Evolutionary conservation across 2,113 vertebrate genomes (phyloP), one percentile per base, ranked within the genome.

Genomic region (Thunnus maccoyii): DNA sequence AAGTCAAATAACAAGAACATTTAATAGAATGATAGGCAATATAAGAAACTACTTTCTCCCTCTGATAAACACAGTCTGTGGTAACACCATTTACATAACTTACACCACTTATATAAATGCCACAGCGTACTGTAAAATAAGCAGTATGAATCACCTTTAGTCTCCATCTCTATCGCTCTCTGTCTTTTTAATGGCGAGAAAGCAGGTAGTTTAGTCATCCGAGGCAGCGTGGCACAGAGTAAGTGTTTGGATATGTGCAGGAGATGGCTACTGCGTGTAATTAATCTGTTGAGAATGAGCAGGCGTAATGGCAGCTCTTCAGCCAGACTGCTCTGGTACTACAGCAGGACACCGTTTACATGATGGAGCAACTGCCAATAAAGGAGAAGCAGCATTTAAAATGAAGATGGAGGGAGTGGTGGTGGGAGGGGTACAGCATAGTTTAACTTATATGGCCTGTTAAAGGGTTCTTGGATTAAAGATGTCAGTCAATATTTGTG

Each of bases 111-210:
- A 36, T 60, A 76, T 65, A 77, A 76, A 63, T 60, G 52, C 52
- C 68, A 80, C 36, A 5, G 11, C 17, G 1, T 62, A 57, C 52
- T 54, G 66, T 81, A 78, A 63, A 57, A 76, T 55, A 85, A 68
- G 63, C 56, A 64, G 18, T 18, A 82, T 79, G 55, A 78, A 69
- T 86, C 74, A 69, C 57, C 71, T 83, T 76, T 85, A 68, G 60
- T 71, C 27, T 75, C 18, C 0, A 1, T 69, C 62, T 76, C 56
- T 25, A 48, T 69, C 13, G 2, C 67, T 44, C 50, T 62, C 61
- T 20, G 36, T 75, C 74, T 60, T 65, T 78, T 81, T 65, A 82
- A 68, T 50, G 48, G 44, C n/a, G 13, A 27, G 47, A 56, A 64
- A 55, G 44, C 68, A 57, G 78, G 58, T 60, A 85, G 74, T 70